Evolutionary conservation across 2,113 vertebrate species (phyloP).

Genomic region (Limnothrissa miodon): DNA sequence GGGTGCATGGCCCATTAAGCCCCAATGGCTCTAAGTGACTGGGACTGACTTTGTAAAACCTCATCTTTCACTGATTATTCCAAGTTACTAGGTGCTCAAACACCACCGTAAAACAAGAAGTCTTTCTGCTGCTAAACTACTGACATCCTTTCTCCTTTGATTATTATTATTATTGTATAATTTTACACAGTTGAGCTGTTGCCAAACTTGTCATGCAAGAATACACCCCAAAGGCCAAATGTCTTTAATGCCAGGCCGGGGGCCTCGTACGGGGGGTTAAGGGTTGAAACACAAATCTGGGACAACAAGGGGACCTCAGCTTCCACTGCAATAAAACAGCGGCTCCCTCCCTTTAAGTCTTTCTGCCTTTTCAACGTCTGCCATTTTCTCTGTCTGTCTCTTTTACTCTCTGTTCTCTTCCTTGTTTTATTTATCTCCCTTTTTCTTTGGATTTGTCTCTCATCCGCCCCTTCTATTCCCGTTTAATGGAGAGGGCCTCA

Average conservation of each 20-base stretch:
- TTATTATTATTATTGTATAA: slow-evolving; percentile 30
- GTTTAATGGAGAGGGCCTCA: not conserved
- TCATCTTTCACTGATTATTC: slow-evolving; percentile 60
- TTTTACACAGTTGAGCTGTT: slow-evolving; percentile 41
- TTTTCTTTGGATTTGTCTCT: not conserved
- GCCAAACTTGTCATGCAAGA: slow-evolving; percentile 52
- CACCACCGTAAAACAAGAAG: slow-evolving; percentile 34
- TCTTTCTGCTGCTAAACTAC: not conserved
- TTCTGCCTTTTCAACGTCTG: not conserved
- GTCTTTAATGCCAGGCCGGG: slow-evolving; percentile 54
- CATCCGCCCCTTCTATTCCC: not conserved
- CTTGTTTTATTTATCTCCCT: not conserved
- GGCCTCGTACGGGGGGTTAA: slow-evolving; percentile 45
- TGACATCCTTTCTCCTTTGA: not conserved
- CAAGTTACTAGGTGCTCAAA: slow-evolving; percentile 51
- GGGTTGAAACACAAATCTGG: slow-evolving; percentile 58
- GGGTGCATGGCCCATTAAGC: slow-evolving; percentile 54
- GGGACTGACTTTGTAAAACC: slow-evolving; percentile 52
- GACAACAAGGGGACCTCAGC: slow-evolving; percentile 54
- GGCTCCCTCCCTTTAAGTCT: not conserved
- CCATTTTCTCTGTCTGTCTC: not conserved
- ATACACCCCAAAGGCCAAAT: slow-evolving; percentile 36
- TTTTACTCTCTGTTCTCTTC: not conserved
- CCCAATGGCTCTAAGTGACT: slow-evolving; percentile 50
- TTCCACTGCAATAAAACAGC: not conserved